Evolutionary conservation across 2,797 vertebrate species (phyloP).

Genomic region (Silurus aristotelis): DNA sequence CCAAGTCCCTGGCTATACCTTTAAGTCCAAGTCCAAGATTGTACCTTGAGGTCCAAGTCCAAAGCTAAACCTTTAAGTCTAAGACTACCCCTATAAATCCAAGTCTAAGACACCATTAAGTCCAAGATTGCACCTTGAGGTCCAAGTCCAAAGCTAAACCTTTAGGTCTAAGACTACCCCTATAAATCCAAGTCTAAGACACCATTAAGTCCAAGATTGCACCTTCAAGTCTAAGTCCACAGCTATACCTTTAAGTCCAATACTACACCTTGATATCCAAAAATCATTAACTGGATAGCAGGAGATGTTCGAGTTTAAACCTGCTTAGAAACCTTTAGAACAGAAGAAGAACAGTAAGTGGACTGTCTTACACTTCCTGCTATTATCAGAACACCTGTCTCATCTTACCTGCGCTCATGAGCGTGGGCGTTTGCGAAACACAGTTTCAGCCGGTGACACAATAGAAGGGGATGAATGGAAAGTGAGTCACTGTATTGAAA

Average conservation of each 20-base stretch:
- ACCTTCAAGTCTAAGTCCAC: background rate
- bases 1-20: too few species aligned
- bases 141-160: too few species aligned
- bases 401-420: slow-evolving; percentile 19
- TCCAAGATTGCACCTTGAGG: too few species aligned
- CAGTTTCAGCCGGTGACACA: background rate
- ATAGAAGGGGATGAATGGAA: slow-evolving; percentile 25
- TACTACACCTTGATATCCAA: background rate
- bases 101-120: too few species aligned
- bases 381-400: slow-evolving; percentile 29
- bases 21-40: too few species aligned
- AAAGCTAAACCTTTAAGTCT: background rate
- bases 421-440: background rate
- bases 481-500: slow-evolving; percentile 35
- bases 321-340: background rate
- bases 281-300: background rate
- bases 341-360: background rate
- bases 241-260: background rate
- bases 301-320: background rate
- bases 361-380: background rate
- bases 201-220: too few species aligned
- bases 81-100: background rate
- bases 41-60: background rate
- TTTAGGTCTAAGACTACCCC: too few species aligned
- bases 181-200: too few species aligned